Conservation (phyloP, 2,888 invertebrate genomes). For the Agriopis aurantiaria region DNA sequence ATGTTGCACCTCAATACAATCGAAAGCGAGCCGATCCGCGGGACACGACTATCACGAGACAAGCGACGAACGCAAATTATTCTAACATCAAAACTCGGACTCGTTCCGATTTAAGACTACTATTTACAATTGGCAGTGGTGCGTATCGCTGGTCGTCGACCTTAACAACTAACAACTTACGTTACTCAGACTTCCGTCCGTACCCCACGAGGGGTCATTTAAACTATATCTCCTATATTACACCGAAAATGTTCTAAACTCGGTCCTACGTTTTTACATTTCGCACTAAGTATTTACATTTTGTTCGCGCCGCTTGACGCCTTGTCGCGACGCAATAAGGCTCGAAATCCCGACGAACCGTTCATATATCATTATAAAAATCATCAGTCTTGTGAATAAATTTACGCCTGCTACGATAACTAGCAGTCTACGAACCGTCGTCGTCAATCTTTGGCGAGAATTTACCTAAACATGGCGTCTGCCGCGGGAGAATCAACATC, state of each 20-base stretch:
- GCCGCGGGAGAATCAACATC: conserved; percentile 68
- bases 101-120: conserved; percentile 52
- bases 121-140: conserved; percentile 84
- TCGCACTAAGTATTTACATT: conserved; percentile 73
- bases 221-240: conserved; percentile 61
- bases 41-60: conserved; percentile 17
- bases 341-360: conserved; percentile 55
- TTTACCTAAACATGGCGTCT: conserved; percentile 51
- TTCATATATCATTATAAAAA: conserved; percentile 77
- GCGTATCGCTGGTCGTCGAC: conserved; percentile 77
- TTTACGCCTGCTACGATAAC: conserved; percentile 64
- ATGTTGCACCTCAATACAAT: not conserved
- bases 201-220: conserved; percentile 46
- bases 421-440: conserved; percentile 62
- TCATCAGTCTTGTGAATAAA: conserved; percentile 83
- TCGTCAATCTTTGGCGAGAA: conserved; percentile 78
- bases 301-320: conserved; percentile 58
- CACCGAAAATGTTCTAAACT: conserved; percentile 47
- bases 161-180: conserved; percentile 31
- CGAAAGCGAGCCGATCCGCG: conserved; percentile 2
- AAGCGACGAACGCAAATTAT: conserved; percentile 56
- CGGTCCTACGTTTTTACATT: conserved; percentile 59
- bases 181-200: conserved; percentile 66
- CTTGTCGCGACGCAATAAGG: conserved; percentile 53
- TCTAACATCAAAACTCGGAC: conserved; percentile 52